A percentile compares a stretch with the other conserved stretches of the same genome.
Evolutionary conservation across 2,797 vertebrate species (phyloP).

Genomic region (Rachycentron canadum): DNA sequence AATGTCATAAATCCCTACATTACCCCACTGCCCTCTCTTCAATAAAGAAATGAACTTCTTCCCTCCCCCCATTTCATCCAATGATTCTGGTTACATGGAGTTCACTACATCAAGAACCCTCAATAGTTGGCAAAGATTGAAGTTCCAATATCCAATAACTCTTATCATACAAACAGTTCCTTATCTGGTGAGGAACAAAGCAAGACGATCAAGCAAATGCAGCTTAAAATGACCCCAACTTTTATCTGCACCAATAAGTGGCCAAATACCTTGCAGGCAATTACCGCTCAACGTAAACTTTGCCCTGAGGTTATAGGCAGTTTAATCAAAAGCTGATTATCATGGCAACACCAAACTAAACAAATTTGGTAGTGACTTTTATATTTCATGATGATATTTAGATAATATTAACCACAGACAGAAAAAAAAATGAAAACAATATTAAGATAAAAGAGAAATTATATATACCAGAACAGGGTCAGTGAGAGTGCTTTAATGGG

Average conservation of each 20-base stretch:
- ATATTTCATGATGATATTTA: slow-evolving; percentile 3
- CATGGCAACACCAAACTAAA: neutral
- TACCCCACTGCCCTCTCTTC: neutral
- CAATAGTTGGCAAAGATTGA: slow-evolving; percentile 31
- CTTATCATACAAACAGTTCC: slow-evolving; percentile 35
- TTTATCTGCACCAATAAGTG: slow-evolving; percentile 40
- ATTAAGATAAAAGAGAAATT: slow-evolving; percentile 39
- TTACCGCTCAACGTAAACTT: slow-evolving; percentile 47
- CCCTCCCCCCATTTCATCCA: slow-evolving; percentile 31
- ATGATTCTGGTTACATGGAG: slow-evolving; percentile 14
- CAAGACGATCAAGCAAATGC: slow-evolving; percentile 25
- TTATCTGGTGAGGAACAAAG: slow-evolving; percentile 39
- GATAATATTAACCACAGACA: slow-evolving; percentile 23
- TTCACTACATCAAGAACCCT: slow-evolving; percentile 29
- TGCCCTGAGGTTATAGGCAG: slow-evolving; percentile 38
- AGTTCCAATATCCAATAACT: slow-evolving; percentile 39
- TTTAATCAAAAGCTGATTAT: slow-evolving; percentile 27
- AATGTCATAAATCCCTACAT: slow-evolving; percentile 18
- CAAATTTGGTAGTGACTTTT: slow-evolving; percentile 1
- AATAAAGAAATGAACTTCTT: slow-evolving; percentile 15
- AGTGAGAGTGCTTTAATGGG: slow-evolving; percentile 73
- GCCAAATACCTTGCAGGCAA: slow-evolving; percentile 40
- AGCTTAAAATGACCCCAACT: slow-evolving; percentile 36
- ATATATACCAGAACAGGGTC: slow-evolving; percentile 64
- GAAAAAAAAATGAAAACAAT: slow-evolving; percentile 20